These are phyloP conservation scores for Dipodomys ordii DNA, from an alignment of 2,113 vertebrate species.

Conservation along the genomic window DNA sequence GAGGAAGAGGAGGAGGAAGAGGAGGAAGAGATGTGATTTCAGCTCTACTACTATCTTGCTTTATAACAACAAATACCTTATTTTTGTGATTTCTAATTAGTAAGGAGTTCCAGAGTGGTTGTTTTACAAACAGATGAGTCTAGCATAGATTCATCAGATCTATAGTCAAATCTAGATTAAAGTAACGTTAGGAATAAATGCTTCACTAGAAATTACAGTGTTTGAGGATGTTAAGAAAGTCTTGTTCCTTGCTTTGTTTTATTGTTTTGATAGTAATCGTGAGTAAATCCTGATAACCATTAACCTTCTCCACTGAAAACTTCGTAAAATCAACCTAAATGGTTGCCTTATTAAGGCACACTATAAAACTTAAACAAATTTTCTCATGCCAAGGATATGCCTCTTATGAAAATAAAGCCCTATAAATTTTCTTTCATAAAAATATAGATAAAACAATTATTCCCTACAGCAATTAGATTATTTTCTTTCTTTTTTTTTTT, in stretches of 20 bases:
- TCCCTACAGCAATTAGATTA: too few relatives aligned
- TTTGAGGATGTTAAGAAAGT: conserved; percentile 1
- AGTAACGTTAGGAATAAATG: not conserved
- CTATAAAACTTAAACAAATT: not conserved
- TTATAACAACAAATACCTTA: conserved; percentile 39
- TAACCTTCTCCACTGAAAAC: conserved; percentile 55
- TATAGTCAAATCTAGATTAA: not conserved
- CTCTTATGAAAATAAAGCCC: conserved; percentile 53
- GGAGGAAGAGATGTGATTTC: not conserved
- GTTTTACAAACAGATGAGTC: too few relatives aligned
- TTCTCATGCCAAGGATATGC: conserved; percentile 13
- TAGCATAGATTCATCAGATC: too few relatives aligned
- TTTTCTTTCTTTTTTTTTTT: not conserved
- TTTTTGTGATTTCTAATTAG: not conserved
- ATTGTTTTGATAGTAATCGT: conserved; percentile 53
- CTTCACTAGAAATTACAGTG: conserved; percentile 29
- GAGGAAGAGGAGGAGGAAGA: too few relatives aligned
- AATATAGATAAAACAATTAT: too few relatives aligned
- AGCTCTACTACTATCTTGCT: conserved; percentile 9
- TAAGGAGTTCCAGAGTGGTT: too few relatives aligned
- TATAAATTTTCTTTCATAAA: conserved; percentile 50
- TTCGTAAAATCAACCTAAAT: conserved; percentile 31
- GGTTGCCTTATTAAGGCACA: not conserved
- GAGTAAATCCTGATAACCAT: conserved; percentile 43
- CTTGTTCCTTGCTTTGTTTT: conserved; percentile 49